Conservation (phyloP, 1,140 invertebrate species). For the Dolichoris vasculosae region DNA sequence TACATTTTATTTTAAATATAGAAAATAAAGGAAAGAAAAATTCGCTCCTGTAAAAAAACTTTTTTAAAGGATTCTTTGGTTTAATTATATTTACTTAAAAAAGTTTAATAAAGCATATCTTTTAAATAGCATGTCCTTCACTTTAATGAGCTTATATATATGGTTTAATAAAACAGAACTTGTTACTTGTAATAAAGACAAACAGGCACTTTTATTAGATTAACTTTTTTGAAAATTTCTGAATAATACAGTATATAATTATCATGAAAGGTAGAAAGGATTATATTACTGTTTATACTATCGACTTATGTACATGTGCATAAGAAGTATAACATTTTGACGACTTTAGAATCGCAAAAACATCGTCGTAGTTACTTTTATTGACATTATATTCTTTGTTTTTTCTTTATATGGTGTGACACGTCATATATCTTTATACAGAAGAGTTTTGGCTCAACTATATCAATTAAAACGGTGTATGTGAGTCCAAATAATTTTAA, state of each 20-base stretch:
- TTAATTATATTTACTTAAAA: neutral
- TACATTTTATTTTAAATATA: slow-evolving; percentile 3
- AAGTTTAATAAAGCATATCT: neutral
- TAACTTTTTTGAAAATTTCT: neutral
- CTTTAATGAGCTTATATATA: neutral
- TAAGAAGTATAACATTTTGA: neutral
- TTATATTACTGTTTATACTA: neutral
- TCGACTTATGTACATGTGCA: neutral
- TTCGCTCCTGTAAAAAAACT: neutral
- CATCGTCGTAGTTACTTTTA: neutral
- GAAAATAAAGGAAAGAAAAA: neutral
- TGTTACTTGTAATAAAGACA: neutral
- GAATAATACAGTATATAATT: neutral
- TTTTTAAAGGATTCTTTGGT: too few species aligned
- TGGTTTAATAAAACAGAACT: neutral
- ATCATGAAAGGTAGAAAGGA: neutral
- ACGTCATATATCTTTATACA: neutral
- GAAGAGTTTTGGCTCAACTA: neutral
- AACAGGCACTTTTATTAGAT: neutral
- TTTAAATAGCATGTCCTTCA: neutral
- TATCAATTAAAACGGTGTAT: slow-evolving; percentile 11
- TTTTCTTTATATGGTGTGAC: neutral
- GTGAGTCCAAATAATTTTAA: neutral
- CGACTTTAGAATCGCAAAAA: neutral
- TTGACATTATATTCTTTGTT: neutral